A percentile compares a stretch with the other conserved stretches of the same genome.
These are phyloP conservation scores for Sarcophaga carnaria DNA, from an alignment of 2,888 invertebrate species.

Conservation along the genomic window DNA sequence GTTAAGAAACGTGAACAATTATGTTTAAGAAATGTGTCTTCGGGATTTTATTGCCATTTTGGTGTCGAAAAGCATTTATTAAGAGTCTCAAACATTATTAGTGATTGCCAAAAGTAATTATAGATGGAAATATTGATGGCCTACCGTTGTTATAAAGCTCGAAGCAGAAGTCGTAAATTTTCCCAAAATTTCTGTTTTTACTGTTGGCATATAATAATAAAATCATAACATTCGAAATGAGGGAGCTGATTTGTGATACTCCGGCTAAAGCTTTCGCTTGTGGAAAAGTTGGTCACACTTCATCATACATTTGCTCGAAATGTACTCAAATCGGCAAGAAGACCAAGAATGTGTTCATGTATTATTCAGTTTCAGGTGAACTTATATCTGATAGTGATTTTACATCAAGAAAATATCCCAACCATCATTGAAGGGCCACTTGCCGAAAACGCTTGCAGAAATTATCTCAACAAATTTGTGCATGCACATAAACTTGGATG, in stretches of 20 bases:
- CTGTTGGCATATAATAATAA: slow-evolving; percentile 27
- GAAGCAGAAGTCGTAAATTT: slow-evolving; percentile 33
- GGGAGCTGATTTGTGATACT: neutral
- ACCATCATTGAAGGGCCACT: slow-evolving; percentile 32
- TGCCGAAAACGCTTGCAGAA: slow-evolving; percentile 50
- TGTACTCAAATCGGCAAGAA: slow-evolving; percentile 48
- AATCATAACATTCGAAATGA: slow-evolving; percentile 23
- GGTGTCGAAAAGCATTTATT: slow-evolving; percentile 17
- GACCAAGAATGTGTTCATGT: slow-evolving; percentile 11
- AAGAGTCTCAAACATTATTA: slow-evolving; percentile 25
- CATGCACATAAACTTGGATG: slow-evolving; percentile 52
- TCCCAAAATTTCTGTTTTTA: slow-evolving; percentile 41
- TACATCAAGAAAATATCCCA: neutral
- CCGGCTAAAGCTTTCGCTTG: slow-evolving; percentile 12
- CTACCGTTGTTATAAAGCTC: slow-evolving; percentile 50
- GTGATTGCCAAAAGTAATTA: slow-evolving; percentile 25
- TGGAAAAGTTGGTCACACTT: neutral
- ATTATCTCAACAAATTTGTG: slow-evolving; percentile 34
- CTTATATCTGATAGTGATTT: slow-evolving; percentile 37
- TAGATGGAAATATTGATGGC: slow-evolving; percentile 56
- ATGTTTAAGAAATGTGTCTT: neutral
- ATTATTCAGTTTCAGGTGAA: slow-evolving; percentile 12
- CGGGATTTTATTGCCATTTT: slow-evolving; percentile 17
- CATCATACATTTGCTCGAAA: slow-evolving; percentile 25
- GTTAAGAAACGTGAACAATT: slow-evolving; percentile 4